These are phyloP conservation scores for Dermatemys mawii DNA, from an alignment of 2,113 vertebrate genomes.

Conservation along the genomic window DNA sequence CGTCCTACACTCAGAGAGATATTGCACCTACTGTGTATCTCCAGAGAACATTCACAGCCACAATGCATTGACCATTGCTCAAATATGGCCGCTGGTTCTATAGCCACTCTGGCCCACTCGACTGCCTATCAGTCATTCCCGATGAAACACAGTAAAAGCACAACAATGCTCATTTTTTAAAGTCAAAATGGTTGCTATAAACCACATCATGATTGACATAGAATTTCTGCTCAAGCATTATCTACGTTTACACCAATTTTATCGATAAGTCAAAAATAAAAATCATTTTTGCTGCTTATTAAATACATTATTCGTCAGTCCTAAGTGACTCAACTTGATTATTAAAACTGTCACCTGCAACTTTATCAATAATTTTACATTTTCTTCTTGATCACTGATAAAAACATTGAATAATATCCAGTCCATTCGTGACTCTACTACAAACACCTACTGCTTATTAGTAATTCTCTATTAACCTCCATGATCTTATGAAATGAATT, in stretches of 20 bases:
- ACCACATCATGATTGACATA: accelerated
- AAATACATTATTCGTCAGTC: neutral
- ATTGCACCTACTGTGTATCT: neutral
- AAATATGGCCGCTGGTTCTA: neutral
- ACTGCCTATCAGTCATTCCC: neutral
- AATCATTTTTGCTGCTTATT: neutral
- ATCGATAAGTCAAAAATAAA: neutral
- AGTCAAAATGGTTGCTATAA: neutral
- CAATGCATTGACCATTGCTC: neutral
- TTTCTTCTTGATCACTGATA: neutral
- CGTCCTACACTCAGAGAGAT: neutral
- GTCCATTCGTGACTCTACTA: neutral
- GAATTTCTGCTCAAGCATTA: neutral
- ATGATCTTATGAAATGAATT: too few species aligned
- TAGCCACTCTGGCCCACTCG: neutral
- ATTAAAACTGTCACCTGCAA: neutral
- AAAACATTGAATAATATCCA: neutral
- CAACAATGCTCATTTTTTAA: neutral
- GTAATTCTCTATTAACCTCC: neutral
- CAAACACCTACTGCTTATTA: neutral
- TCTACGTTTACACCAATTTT: neutral
- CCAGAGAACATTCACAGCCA: neutral
- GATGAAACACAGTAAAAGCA: neutral
- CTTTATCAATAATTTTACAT: neutral
- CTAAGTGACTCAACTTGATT: slow-evolving; percentile 25